Base-by-base conservation (phyloP, 2,888 invertebrate species). In the Cataglyphis altisquamis region DNA sequence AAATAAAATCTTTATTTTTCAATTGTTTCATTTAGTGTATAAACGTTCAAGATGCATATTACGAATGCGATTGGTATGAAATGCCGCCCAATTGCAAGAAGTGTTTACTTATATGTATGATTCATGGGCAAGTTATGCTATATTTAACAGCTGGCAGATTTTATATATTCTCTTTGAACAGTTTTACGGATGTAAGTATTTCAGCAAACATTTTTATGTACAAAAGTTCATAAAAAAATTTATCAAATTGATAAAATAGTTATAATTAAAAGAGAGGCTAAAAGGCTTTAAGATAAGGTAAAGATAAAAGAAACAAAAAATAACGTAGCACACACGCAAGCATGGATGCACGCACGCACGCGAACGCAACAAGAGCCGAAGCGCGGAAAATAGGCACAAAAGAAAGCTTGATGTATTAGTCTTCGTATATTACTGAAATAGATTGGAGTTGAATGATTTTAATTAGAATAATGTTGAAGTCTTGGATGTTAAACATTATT, bases 1-100 rank as follows among this genome's bases (percentile, higher is more conserved):
- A 66, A 18, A 29, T 36, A 9, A 10, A n/a, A 39, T 32, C 12
- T 32, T 5, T 41, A 4, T 10, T 5, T 45, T n/a, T 48, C 4
- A 9, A 21, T 25, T 25, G 32, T 73, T 72, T 83, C 1, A 18
- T 55, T 77, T 62, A 90, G 90, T 96, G 96, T 86, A 94, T 95
- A 88, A 92, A 95, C 1, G 93, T 96, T 3, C 94, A 95, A 0
- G 94, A 95, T 48, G 95, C 95, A 66, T 91, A 96, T 87, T 96
- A 96, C 89, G 95, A 95, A 73, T 95, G 96, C 86, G 95, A 95
- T 2, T 96, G 96, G 96, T 94, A 95, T 68, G 95, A 96, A 9
- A 96, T 96, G 90, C 93, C 95, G 77, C 88, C 88, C 0, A 91
- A 91, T 82, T 96, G 96, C 90, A 94, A 94, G 29, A 94, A 94